A percentile compares a stretch with the other conserved stretches of the same genome.
These are phyloP conservation scores for Scarus forsteni DNA, from an alignment of 2,797 vertebrate species.

Conservation along the genomic window DNA sequence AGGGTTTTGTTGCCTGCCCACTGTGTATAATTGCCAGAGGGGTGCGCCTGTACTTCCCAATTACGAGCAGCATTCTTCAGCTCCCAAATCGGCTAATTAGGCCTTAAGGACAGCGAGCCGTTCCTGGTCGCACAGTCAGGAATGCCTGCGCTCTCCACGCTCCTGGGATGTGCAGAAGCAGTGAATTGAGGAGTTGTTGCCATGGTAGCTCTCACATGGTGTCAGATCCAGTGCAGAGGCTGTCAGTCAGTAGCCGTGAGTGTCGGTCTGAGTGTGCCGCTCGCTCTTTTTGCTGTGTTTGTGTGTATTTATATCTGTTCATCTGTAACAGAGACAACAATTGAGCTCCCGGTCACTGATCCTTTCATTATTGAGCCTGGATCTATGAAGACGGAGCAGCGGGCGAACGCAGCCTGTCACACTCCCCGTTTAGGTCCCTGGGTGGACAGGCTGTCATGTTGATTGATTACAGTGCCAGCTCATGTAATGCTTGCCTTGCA, in stretches of 20 bases:
- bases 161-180: conserved; percentile 42
- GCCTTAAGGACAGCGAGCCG: conserved; percentile 74
- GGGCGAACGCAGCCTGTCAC: conserved; percentile 66
- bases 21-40: conserved; percentile 76
- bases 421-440: conserved; percentile 51
- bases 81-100: conserved; percentile 78
- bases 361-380: conserved; percentile 59
- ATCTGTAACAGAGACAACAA: conserved; percentile 61
- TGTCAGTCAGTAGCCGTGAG: conserved; percentile 57
- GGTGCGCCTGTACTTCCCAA: conserved; percentile 70
- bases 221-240: conserved; percentile 64
- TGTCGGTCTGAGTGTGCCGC: conserved; percentile 4
- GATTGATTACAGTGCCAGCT: conserved; percentile 77
- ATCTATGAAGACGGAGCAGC: conserved; percentile 47
- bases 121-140: conserved; percentile 56
- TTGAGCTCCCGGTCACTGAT: conserved; percentile 58
- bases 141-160: conserved; percentile 50
- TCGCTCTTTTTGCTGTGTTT: conserved; percentile 1
- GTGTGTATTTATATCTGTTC: conserved; percentile 44
- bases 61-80: conserved; percentile 74
- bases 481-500: conserved; percentile 73
- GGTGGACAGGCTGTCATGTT: conserved; percentile 68
- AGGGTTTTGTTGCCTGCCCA: conserved; percentile 69
- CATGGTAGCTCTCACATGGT: conserved; percentile 66
- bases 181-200: conserved; percentile 62